A percentile compares a stretch with the other conserved stretches of the same genome.
Evolutionary conservation across 2,888 invertebrate genomes (phyloP).

Genomic region (Phaedon cochleariae): DNA sequence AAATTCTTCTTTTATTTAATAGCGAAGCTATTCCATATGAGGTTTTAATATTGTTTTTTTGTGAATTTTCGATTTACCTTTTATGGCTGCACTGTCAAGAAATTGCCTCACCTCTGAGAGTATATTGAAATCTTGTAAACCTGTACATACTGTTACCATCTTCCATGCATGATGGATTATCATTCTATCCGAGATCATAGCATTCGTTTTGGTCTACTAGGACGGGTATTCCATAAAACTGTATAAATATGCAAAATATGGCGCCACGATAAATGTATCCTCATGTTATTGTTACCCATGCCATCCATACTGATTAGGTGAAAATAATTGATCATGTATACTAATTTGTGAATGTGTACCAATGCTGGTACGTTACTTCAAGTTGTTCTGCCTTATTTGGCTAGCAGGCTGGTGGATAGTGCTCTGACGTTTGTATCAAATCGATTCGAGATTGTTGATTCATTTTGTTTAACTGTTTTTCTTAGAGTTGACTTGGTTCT

Average conservation of each 20-base stretch:
- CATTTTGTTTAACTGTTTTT: not conserved
- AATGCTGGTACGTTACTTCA: constrained; percentile 31
- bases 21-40: no score
- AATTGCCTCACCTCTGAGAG: no score
- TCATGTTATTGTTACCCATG: constrained; percentile 34
- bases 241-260: constrained; percentile 34
- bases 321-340: constrained; percentile 41
- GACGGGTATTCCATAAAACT: not conserved
- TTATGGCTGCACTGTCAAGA: no score
- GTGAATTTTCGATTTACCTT: no score
- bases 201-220: not conserved
- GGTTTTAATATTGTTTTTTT: no score
- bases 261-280: constrained; percentile 30
- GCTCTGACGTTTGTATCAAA: constrained; percentile 16
- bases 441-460: constrained; percentile 3
- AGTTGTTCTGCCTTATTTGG: constrained; percentile 42
- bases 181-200: not conserved
- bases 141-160: no score
- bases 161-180: not conserved
- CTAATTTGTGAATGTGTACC: constrained; percentile 45
- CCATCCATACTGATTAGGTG: constrained; percentile 40
- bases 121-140: no score
- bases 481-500: not conserved
- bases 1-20: no score
- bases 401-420: constrained; percentile 27